These are phyloP conservation scores for western clawed frog (Xenopus tropicalis) DNA, from an alignment of 2,113 vertebrate species.

Conservation along the genomic window DNA sequence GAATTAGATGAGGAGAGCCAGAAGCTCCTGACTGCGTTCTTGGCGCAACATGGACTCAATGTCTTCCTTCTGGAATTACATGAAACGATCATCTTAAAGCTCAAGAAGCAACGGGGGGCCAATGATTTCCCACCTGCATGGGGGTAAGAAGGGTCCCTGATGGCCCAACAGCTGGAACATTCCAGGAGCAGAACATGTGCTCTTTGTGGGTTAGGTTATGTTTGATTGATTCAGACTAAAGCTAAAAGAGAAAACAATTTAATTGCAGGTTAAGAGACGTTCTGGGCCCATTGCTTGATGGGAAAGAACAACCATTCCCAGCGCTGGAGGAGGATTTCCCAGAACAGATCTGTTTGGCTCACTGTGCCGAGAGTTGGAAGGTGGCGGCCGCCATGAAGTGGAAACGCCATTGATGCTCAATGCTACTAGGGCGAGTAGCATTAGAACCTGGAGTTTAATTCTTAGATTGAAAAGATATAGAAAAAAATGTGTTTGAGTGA, in stretches of 20 bases:
- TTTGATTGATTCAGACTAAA: no score
- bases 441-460: no score
- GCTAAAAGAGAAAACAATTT: no score
- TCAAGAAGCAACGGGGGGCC: slow-evolving; percentile 57
- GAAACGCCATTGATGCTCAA: slow-evolving; percentile 45
- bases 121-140: slow-evolving; percentile 70
- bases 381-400: slow-evolving; percentile 65
- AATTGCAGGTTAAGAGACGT: slow-evolving; percentile 74
- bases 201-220: not conserved
- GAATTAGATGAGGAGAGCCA: slow-evolving; percentile 55
- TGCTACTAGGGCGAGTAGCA: no score
- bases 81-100: slow-evolving; percentile 78
- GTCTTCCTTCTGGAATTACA: slow-evolving; percentile 85
- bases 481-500: no score
- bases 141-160: slow-evolving; percentile 64
- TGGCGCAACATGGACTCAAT: slow-evolving; percentile 69
- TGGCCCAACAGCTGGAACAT: no score
- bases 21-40: slow-evolving; percentile 69
- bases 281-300: slow-evolving; percentile 68
- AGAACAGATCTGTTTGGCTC: slow-evolving; percentile 65
- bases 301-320: slow-evolving; percentile 59
- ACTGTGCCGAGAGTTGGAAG: slow-evolving; percentile 74
- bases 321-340: slow-evolving; percentile 76
- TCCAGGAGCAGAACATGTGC: no score
- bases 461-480: no score